These are phyloP conservation scores for Caenorhabditis sinica DNA, from an alignment of 2,888 invertebrate genomes.

Conservation along the genomic window DNA sequence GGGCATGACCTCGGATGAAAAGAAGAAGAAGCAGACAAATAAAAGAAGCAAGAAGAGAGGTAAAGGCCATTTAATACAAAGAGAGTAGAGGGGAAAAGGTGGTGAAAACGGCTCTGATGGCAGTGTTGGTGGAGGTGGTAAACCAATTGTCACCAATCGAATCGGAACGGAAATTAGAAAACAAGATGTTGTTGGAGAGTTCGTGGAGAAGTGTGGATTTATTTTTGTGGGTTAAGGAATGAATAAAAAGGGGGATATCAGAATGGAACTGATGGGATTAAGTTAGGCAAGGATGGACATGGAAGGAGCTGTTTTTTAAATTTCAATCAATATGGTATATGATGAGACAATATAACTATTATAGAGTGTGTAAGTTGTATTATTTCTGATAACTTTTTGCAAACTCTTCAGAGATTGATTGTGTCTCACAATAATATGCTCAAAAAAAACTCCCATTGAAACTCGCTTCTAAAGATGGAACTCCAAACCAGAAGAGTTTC, in stretches of 20 bases:
- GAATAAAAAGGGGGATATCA: not conserved
- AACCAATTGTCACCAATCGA: slow-evolving; percentile 50
- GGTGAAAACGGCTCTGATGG: slow-evolving; percentile 22
- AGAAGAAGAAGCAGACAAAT: slow-evolving; percentile 36
- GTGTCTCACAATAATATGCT: no score
- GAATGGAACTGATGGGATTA: slow-evolving; percentile 8
- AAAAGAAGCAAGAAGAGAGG: slow-evolving; percentile 21
- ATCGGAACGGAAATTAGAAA: slow-evolving; percentile 43
- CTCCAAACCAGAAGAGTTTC: no score
- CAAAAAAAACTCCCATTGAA: no score
- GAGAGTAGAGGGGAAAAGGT: slow-evolving; percentile 26
- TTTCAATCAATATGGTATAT: not conserved
- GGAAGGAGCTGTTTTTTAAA: not conserved
- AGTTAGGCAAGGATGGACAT: not conserved
- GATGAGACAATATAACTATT: not conserved
- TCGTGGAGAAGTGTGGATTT: not conserved
- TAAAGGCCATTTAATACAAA: slow-evolving; percentile 43
- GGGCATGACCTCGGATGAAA: slow-evolving; percentile 52
- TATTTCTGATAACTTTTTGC: no score
- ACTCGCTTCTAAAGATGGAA: no score
- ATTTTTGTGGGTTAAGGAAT: not conserved
- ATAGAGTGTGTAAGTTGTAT: no score
- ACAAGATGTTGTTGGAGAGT: slow-evolving; percentile 5
- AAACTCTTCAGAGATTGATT: no score
- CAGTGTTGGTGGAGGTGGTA: slow-evolving; percentile 13